Conservation (phyloP, 2,888 invertebrate species). For the Pollenia angustigena region DNA sequence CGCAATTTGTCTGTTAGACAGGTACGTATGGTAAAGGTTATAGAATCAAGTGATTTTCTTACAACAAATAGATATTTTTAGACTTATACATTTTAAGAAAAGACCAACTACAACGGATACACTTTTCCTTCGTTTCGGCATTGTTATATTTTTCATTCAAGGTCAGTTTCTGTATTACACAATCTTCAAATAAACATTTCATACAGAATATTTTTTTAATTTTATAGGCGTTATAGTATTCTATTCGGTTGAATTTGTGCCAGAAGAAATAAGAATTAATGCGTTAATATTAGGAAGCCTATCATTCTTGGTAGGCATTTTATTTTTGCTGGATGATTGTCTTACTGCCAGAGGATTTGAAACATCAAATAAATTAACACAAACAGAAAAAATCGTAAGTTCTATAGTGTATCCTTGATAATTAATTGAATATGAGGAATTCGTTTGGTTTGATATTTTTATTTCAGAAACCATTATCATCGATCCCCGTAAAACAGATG, state of each 20-base stretch:
- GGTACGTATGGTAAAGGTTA: conserved; percentile 33
- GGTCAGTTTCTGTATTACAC: conserved; percentile 37
- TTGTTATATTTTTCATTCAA: conserved; percentile 66
- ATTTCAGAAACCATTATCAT: conserved; percentile 71
- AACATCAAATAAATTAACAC: conserved; percentile 57
- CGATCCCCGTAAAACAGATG: conserved; percentile 61
- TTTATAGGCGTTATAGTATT: conserved; percentile 65
- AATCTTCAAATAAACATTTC: no score
- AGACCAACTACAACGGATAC: conserved; percentile 40
- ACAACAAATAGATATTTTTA: neutral
- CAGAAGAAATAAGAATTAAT: conserved; percentile 61
- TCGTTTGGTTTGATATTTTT: conserved; percentile 53
- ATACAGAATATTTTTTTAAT: neutral
- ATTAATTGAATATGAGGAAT: conserved; percentile 4
- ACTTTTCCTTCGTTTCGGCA: conserved; percentile 65
- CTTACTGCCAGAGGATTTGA: conserved; percentile 41
- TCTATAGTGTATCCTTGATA: neutral
- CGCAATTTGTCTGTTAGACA: conserved; percentile 61
- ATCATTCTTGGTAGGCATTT: conserved; percentile 51
- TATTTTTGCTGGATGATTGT: conserved; percentile 67
- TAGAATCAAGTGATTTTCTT: neutral
- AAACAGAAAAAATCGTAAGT: conserved; percentile 67
- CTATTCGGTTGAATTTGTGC: conserved; percentile 65
- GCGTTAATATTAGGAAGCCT: conserved; percentile 58
- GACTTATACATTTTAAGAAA: conserved; percentile 57